Evolutionary conservation across 2,888 invertebrate genomes (phyloP).

Genomic region (Andrena flavipes): DNA sequence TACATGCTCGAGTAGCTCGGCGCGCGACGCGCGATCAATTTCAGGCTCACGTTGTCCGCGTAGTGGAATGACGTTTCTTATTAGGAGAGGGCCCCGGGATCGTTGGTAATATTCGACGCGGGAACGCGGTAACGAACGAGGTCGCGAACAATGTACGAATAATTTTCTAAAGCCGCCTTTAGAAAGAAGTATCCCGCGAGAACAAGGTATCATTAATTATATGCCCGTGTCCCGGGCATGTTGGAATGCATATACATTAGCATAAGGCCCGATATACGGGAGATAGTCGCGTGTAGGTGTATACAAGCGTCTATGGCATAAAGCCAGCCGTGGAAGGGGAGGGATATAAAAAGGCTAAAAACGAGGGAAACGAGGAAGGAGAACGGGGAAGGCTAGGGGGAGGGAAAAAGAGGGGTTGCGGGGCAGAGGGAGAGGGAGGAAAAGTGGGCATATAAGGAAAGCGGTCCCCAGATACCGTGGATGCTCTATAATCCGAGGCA

Average conservation of each 20-base stretch:
- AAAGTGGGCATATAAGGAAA: slow-evolving; percentile 49
- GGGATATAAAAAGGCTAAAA: background rate
- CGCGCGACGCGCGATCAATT: slow-evolving; percentile 49
- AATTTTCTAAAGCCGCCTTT: slow-evolving; percentile 49
- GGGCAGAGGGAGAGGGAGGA: slow-evolving; percentile 8
- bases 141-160: slow-evolving; percentile 57
- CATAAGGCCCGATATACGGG: slow-evolving; percentile 63
- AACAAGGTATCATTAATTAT: slow-evolving; percentile 64
- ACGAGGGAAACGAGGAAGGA: slow-evolving; percentile 25
- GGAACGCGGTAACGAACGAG: slow-evolving; percentile 37
- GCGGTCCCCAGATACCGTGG: slow-evolving; percentile 42
- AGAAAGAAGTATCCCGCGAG: slow-evolving; percentile 51
- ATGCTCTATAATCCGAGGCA: slow-evolving; percentile 55
- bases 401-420: background rate
- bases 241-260: slow-evolving; percentile 68
- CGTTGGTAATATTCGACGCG: slow-evolving; percentile 7
- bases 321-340: background rate
- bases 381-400: background rate
- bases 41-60: slow-evolving; percentile 6
- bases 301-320: slow-evolving; percentile 40
- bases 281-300: slow-evolving; percentile 62
- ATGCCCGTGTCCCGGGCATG: slow-evolving; percentile 51
- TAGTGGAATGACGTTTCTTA: slow-evolving; percentile 41
- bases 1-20: slow-evolving; percentile 36
- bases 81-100: slow-evolving; percentile 13